Conservation (phyloP, 2,888 invertebrate genomes). For the Pardosa pseudoannulata region DNA sequence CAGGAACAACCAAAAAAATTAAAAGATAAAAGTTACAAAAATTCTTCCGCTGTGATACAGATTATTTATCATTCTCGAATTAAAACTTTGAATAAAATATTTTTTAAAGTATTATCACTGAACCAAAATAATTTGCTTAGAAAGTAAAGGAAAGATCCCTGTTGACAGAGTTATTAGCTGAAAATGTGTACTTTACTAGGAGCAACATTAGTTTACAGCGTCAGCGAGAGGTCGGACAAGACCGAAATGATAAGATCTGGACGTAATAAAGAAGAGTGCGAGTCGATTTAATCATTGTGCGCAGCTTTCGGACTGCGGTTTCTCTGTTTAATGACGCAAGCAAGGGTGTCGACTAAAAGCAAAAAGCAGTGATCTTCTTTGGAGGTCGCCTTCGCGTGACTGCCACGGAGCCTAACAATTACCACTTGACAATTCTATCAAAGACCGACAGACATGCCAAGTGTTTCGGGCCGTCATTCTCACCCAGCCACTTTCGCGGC, state of each 20-base stretch:
- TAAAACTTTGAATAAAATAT: no score
- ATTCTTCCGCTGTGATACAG: no score
- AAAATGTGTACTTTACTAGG: background rate
- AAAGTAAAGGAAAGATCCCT: background rate
- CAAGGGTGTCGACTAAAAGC: constrained; percentile 47
- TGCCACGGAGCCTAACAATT: constrained; percentile 47
- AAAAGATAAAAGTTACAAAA: no score
- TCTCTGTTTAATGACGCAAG: constrained; percentile 47
- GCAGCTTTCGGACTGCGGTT: constrained; percentile 37
- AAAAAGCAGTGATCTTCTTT: constrained; percentile 48
- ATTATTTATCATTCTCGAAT: no score
- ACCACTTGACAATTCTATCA: constrained; percentile 69
- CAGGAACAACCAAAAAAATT: no score
- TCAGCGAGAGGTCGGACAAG: background rate
- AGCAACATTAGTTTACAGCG: background rate
- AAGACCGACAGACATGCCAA: constrained; percentile 60
- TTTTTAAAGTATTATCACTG: no score
- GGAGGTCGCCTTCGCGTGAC: constrained; percentile 60
- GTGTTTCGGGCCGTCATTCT: constrained; percentile 61
- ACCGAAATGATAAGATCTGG: background rate
- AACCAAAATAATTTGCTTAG: no score
- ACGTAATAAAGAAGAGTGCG: background rate
- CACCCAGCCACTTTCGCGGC: constrained; percentile 35
- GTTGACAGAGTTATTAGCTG: background rate
- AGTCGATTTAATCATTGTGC: constrained; percentile 23